Evolutionary conservation across 2,113 vertebrate genomes (phyloP).

Genomic region (Cavia porcellus): DNA sequence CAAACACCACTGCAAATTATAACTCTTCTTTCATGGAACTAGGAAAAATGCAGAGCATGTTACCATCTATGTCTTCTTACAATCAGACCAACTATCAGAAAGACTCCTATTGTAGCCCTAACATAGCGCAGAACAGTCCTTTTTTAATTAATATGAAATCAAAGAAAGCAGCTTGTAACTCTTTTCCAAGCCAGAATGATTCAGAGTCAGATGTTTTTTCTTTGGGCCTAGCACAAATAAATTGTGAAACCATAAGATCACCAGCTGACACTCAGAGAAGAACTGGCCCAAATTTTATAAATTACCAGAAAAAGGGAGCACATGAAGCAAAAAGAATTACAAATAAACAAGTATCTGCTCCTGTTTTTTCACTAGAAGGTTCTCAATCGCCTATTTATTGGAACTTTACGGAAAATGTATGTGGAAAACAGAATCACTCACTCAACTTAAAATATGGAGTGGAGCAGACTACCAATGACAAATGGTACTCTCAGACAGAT

Average conservation of each 20-base stretch:
- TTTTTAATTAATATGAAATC: constrained; percentile 72
- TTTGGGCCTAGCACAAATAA: constrained; percentile 55
- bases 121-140: background rate
- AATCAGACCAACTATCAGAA: constrained; percentile 57
- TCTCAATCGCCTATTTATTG: constrained; percentile 46
- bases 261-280: constrained; percentile 45
- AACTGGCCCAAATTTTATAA: constrained; percentile 56
- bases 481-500: constrained; percentile 52
- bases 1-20: constrained; percentile 65
- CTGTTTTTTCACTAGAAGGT: constrained; percentile 62
- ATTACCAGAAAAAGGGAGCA: constrained; percentile 33
- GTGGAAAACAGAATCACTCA: constrained; percentile 67
- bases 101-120: background rate
- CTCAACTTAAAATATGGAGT: constrained; percentile 17
- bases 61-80: constrained; percentile 57
- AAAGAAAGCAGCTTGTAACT: constrained; percentile 48
- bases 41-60: constrained; percentile 55
- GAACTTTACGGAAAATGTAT: constrained; percentile 64
- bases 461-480: constrained; percentile 43
- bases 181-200: constrained; percentile 61
- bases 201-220: constrained; percentile 79
- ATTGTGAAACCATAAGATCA: constrained; percentile 71
- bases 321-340: constrained; percentile 62
- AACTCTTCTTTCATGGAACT: constrained; percentile 50
- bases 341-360: constrained; percentile 46